phyloP scores from a whole-genome alignment of 2,888 invertebrate genomes.

The Galerucella calmariensis region DNA sequence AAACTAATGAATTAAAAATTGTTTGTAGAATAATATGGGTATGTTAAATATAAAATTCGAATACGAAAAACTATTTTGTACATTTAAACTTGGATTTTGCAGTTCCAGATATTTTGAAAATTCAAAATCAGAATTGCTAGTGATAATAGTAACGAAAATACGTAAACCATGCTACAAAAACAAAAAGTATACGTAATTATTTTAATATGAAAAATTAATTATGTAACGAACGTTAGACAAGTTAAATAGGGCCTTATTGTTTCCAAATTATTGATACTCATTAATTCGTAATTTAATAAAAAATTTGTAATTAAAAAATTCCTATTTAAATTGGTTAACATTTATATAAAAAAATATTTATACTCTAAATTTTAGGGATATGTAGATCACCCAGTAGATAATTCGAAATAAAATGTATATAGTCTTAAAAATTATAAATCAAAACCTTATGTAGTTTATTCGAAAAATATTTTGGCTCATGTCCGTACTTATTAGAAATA shows the following conservation, averaged over 20 bases:
- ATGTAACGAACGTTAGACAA: conserved; percentile 55
- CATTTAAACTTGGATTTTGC: conserved; percentile 53
- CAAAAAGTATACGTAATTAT: conserved; percentile 62
- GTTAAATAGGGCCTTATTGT: conserved; percentile 52
- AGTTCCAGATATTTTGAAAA: conserved; percentile 48
- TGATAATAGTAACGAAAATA: conserved; percentile 62
- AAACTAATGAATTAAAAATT: conserved; percentile 12
- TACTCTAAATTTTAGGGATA: conserved; percentile 59
- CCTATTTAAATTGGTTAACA: conserved; percentile 58
- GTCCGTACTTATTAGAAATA: neutral
- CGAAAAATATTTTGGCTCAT: neutral
- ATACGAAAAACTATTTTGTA: conserved; percentile 56
- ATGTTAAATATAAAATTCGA: conserved; percentile 19
- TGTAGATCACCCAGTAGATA: conserved; percentile 10
- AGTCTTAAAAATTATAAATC: neutral
- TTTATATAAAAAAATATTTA: conserved; percentile 54
- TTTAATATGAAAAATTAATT: conserved; percentile 55
- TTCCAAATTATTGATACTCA: conserved; percentile 34
- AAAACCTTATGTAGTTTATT: neutral
- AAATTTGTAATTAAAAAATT: conserved; percentile 36
- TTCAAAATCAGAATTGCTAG: conserved; percentile 53
- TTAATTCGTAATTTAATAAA: conserved; percentile 35
- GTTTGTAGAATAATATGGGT: conserved; percentile 24
- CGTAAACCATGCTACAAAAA: conserved; percentile 63
- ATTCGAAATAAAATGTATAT: neutral